A percentile compares a stretch with the other conserved stretches of the same genome.
Evolutionary conservation across 2,888 invertebrate genomes (phyloP).

Genomic region (Micropterix aruncella): DNA sequence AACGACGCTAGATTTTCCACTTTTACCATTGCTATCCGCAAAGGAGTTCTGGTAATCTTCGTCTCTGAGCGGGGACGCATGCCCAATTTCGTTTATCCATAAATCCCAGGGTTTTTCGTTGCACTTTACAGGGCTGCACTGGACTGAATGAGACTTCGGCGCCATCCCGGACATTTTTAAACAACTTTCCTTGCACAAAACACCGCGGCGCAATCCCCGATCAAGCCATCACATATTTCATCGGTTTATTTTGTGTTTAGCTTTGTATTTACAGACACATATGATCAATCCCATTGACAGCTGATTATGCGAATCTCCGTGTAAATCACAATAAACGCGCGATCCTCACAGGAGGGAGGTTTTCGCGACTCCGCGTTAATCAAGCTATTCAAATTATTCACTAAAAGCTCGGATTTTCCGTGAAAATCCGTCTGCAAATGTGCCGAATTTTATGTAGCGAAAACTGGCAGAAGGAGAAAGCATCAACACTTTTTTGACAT

Average conservation of each 20-base stretch:
- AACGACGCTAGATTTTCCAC: not conserved
- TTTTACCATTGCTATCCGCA: not conserved
- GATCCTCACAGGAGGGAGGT: too few species aligned
- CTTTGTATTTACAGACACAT: conserved; percentile 42
- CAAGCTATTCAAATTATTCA: too few species aligned
- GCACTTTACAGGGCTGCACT: conserved; percentile 29
- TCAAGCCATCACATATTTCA: conserved; percentile 17
- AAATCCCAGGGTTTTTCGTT: conserved; percentile 38
- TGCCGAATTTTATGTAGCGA: not conserved
- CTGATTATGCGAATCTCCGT: conserved; percentile 41
- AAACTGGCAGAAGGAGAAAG: conserved; percentile 23
- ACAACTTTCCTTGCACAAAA: conserved; percentile 1
- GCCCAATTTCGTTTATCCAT: conserved; percentile 36
- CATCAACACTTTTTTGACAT: conserved; percentile 34
- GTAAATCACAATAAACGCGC: too few species aligned
- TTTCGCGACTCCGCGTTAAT: too few species aligned
- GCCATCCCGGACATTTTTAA: conserved; percentile 25
- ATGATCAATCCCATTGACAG: conserved; percentile 43
- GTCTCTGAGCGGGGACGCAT: conserved; percentile 30
- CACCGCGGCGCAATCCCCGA: conserved; percentile 1
- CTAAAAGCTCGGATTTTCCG: too few species aligned
- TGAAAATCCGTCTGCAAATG: not conserved
- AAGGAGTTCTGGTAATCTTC: not conserved
- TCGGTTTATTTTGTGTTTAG: conserved; percentile 33
- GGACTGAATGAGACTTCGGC: not conserved